Evolutionary conservation across 1,140 invertebrate genomes (phyloP).

Genomic region (Thaumetopoea pityocampa): DNA sequence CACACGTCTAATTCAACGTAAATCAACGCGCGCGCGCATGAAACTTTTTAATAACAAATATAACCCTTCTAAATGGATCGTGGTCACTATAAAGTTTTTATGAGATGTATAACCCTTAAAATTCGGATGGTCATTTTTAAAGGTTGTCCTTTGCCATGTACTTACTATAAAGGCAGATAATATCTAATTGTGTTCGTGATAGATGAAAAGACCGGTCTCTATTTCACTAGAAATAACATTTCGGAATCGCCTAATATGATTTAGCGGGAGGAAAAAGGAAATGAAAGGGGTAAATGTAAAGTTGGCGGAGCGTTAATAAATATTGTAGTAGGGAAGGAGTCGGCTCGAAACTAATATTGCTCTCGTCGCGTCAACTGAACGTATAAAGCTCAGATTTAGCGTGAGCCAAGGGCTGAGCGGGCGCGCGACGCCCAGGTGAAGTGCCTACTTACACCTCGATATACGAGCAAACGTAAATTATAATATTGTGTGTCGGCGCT

Average conservation of each 20-base stretch:
- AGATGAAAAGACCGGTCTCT: too few relatives aligned
- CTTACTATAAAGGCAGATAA: too few relatives aligned
- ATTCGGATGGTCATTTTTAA: too few relatives aligned
- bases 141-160: too few relatives aligned
- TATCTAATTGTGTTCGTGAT: not conserved
- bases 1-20: too few relatives aligned
- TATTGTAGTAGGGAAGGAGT: conserved; percentile 67
- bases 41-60: too few relatives aligned
- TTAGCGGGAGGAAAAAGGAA: conserved; percentile 15
- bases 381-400: conserved; percentile 75
- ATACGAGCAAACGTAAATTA: conserved; percentile 74
- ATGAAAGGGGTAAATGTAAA: conserved; percentile 16
- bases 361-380: conserved; percentile 72
- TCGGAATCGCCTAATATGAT: too few relatives aligned
- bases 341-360: conserved; percentile 72
- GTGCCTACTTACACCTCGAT: conserved; percentile 71
- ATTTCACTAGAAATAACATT: too few relatives aligned
- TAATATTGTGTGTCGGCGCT: conserved; percentile 71
- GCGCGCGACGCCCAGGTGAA: conserved; percentile 70
- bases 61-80: too few relatives aligned
- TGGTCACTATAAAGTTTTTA: too few relatives aligned
- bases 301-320: conserved; percentile 61
- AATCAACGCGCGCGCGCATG: too few relatives aligned
- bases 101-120: too few relatives aligned
- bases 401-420: conserved; percentile 63